Evolutionary conservation across 1,140 invertebrate genomes (phyloP), one percentile per base, ranked within the genome.

Genomic region (Matsumurasca onukii): DNA sequence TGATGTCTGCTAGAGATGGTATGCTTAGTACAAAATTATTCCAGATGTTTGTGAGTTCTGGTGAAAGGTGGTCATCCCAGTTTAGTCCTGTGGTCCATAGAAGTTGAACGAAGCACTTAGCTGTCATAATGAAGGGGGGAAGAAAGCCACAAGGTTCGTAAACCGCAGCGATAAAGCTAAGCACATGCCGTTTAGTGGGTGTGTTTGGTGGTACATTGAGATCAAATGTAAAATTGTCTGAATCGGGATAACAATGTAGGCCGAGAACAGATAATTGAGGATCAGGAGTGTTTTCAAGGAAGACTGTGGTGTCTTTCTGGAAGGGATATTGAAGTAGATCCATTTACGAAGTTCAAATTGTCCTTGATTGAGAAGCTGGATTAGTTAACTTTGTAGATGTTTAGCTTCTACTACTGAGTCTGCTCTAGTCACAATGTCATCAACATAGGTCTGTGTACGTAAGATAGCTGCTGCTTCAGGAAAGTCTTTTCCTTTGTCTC

Each of bases 41-140:
- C 34, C 34, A 45, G 9, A 12, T 45, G 9, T 12, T 9, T 9
- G 49, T 51, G 24, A 12, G 49, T 51, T n/a, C n/a, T 20, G n/a
- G n/a, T 51, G n/a, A 51, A 20, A 51, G n/a, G 49, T 17, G 49
- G n/a, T 51, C 49, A 51, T 51, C 49, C 49, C 49, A 51, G 24
- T 3, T 9, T 5, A 51, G 5, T 20, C 49, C 49, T 17, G 49
- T 20, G 24, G 49, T 51, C 49, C 49, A 51, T 12, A 51, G 49
- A 20, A 51, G 24, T 20, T 51, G 49, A 17, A 51, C 24, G n/a
- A 51, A 51, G 5, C 5, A 22, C n/a, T 51, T 51, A n/a, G 49
- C 49, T 20, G n/a, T 51, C 49, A 51, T 51, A n/a, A 51, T 9
- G n/a, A 17, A 51, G 24, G 49, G n/a, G 49, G 49, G 3, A 3